Evolutionary conservation across 2,888 invertebrate species (phyloP).

Genomic region (Rosalia funebris): DNA sequence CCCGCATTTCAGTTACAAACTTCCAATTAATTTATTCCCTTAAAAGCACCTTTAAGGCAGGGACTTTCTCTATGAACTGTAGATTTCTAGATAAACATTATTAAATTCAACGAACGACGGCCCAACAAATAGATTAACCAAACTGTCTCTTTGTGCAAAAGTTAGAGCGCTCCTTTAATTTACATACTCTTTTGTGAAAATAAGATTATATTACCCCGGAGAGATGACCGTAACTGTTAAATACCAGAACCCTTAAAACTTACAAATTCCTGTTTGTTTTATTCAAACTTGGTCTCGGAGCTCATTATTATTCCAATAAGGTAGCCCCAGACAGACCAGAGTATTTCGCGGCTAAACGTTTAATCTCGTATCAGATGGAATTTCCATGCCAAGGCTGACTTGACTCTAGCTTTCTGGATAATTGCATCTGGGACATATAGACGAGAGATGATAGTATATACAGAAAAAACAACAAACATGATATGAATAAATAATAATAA

Average conservation of each 20-base stretch:
- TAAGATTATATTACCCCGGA: not conserved
- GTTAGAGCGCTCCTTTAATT: not conserved
- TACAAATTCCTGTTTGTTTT: conserved; percentile 13
- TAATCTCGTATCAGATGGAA: conserved; percentile 7
- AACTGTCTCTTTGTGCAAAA: too few species aligned
- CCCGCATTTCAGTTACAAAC: too few species aligned
- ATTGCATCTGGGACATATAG: conserved; percentile 9
- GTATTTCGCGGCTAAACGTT: conserved; percentile 15
- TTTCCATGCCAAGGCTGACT: not conserved
- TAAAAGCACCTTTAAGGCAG: too few species aligned
- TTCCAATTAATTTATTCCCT: too few species aligned
- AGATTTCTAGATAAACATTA: too few species aligned
- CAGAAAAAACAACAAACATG: too few species aligned
- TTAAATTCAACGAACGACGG: too few species aligned
- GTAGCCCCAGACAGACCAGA: conserved; percentile 5
- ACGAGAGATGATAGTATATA: too few species aligned
- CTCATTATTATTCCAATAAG: conserved; percentile 17
- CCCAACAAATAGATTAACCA: too few species aligned
- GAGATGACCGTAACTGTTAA: not conserved
- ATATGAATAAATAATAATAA: too few species aligned
- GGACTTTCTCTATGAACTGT: too few species aligned
- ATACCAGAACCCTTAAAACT: not conserved
- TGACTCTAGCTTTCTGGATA: conserved; percentile 5
- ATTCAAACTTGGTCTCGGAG: not conserved
- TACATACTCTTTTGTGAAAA: not conserved